Base-by-base conservation (phyloP, 1,140 invertebrate genomes). In the Drosophila oshimai region DNA sequence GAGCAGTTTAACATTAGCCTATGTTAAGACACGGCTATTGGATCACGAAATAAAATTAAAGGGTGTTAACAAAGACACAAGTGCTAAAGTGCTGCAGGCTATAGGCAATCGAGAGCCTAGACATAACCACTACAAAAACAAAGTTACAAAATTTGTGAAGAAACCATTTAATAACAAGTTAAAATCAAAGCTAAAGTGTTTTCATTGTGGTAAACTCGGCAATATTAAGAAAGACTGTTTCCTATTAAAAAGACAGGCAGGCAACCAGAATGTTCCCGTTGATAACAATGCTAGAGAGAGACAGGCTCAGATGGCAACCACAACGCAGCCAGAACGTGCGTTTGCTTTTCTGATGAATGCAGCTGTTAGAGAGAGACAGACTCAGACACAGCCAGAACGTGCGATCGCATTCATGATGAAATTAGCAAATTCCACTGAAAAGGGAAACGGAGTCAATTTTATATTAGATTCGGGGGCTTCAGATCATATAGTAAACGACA, bases 401-500 rank as follows among this genome's bases (percentile, higher is more conserved):
- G 33, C 9, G 4, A 20, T 36, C 6, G 24, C 24, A 12, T 51
- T 51, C 29, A 51, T 51, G 49, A 39, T 51, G 49, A 51, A 29
- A 39, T 12, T 39, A 53, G 34, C 22, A 12, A 53, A 53, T 53
- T 41, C 10, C n/a, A 53, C 1, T n/a, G 24, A 41, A 53, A 13
- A 53, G 36, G 10, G n/a, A 53, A 15, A 20, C 0, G 24, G 6
- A 2, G 6, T 84, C 18, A 41, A 36, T 54, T 90, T 90, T 71
- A 47, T 87, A 34, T 49, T 91, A 44, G 89, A 89, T 51, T 90
- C 31, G 6, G 60, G 49, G n/a, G 31, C 31, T 1, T 67, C 45
- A 42, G 45, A 67, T 28, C 80, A 91, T 87, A 2, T 46, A 12
- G 72, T 89, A 29, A 90, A 89, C 22, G 71, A 74, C 12, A 64